Conservation (phyloP, 2,113 vertebrate species). For the Brachyhypopomus occidentalis region DNA sequence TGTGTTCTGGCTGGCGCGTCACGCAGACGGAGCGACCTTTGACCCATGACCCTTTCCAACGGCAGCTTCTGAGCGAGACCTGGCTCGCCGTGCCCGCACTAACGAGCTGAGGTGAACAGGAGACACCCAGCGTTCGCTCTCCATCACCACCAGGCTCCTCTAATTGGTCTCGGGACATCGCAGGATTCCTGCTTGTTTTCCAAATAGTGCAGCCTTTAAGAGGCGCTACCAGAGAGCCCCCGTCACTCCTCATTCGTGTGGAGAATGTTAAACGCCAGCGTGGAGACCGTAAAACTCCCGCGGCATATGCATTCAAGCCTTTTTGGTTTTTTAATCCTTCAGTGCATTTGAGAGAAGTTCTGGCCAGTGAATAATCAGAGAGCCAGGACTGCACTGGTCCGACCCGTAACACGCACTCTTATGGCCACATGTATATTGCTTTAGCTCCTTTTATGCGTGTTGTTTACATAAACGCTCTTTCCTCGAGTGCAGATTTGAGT, state of each 20-base stretch:
- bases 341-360: not conserved
- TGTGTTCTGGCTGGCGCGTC: too few relatives aligned
- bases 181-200: slow-evolving; percentile 37
- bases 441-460: not conserved
- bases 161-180: slow-evolving; percentile 51
- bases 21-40: too few relatives aligned
- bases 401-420: not conserved
- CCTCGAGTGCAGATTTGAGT: not conserved
- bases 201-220: slow-evolving; percentile 48
- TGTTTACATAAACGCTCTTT: not conserved
- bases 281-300: not conserved
- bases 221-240: not conserved
- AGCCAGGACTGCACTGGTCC: not conserved
- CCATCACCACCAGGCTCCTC: slow-evolving; percentile 25
- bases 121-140: not conserved
- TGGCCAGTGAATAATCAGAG: not conserved
- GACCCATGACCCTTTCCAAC: too few relatives aligned
- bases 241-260: not conserved
- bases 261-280: not conserved
- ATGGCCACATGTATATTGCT: not conserved
- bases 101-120: too few relatives aligned
- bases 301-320: not conserved
- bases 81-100: too few relatives aligned
- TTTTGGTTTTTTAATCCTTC: not conserved
- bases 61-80: too few relatives aligned